Evolutionary conservation across 2,888 invertebrate genomes (phyloP), one percentile per base, ranked within the genome.

Genomic region (Lacanobia wlatinum): DNA sequence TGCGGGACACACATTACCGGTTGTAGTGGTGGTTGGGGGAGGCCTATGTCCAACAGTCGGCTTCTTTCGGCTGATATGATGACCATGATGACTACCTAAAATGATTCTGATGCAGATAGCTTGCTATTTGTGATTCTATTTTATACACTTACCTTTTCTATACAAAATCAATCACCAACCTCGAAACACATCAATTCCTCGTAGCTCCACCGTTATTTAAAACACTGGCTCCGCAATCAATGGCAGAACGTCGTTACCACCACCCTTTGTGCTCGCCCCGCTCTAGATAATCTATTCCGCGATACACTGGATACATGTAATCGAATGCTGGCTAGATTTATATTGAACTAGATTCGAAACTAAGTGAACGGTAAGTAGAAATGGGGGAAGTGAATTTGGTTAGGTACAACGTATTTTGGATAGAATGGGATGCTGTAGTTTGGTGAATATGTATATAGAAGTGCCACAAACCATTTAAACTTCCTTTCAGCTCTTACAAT

Each of bases 321-420:
- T 91, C 88, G 89, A 90, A 88, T 85, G 78, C 82, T 73, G 78
- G 80, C 82, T 85, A 82, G 87, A 90, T 90, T 89, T 90, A 90
- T 89, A 87, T 90, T 85, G 84, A 74, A 85, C 84, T 73, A 38
- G 59, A 70, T 69, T 62, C 62, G 23, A 70, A 53, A 18, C 59
- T 75, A 75, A 66, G 38, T 70, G 62, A 66, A 78, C n/a, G 16
- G 40, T 43, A 23, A 60, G 21, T 48, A 48, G 60, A 28, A 75
- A 40, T 59, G n/a, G 21, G 6, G 6, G 18, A 1, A 67, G 48
- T 23, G 21, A 23, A 53, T 75, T 67, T 75, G 18, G 73, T 65
- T 38, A 1, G 38, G 0, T n/a, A 16, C 23, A 56, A 23, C 12
- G 4, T 60, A 16, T 28, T 28, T 21, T 68, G 12, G 38, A 9